Percentiles rank a stretch among this genome's conserved stretches.
phyloP scores from a whole-genome alignment of 2,797 vertebrate species.

The Sarcoramphus papa region DNA sequence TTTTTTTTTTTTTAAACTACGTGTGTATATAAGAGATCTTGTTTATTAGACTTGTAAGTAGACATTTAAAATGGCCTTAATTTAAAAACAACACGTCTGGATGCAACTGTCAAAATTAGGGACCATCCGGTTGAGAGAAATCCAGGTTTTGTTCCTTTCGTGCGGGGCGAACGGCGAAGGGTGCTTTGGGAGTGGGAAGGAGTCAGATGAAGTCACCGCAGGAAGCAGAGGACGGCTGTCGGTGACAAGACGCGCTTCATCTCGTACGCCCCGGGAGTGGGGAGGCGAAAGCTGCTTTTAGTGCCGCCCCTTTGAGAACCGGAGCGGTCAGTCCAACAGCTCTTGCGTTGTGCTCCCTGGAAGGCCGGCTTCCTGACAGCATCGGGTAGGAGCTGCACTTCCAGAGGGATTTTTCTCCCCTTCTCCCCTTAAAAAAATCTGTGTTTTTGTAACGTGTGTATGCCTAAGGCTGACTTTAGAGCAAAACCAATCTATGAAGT shows the following conservation, averaged over 20 bases:
- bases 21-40: conserved; percentile 48
- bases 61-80: conserved; percentile 70
- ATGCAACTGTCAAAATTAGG: conserved; percentile 2
- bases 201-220: rapidly evolving
- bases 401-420: neutral
- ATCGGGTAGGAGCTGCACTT: rapidly evolving
- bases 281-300: neutral
- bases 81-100: conserved; percentile 10
- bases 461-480: neutral
- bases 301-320: neutral
- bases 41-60: conserved; percentile 49
- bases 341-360: neutral
- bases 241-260: rapidly evolving
- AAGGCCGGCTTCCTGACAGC: neutral
- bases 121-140: neutral
- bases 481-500: rapidly evolving
- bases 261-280: neutral
- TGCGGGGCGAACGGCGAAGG: neutral
- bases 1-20: neutral
- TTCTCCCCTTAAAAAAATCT: neutral
- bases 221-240: neutral
- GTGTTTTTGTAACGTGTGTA: rapidly evolving
- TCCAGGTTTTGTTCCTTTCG: neutral
- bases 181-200: neutral
- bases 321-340: neutral